Conservation (phyloP, 2,113 vertebrate genomes). For the Tupaia tana region DNA sequence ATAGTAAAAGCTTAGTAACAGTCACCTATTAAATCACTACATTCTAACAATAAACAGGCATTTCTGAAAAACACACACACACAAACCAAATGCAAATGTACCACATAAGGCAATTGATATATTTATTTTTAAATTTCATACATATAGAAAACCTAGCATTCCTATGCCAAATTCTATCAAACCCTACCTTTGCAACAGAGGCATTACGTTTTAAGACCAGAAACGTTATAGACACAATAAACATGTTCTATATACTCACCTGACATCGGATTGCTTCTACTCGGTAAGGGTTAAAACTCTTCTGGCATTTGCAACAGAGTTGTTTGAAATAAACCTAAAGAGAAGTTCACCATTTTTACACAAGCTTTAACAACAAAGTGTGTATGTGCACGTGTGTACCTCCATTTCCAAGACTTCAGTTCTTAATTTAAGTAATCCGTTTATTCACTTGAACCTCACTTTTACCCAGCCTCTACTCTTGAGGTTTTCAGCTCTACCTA, state of each 20-base stretch:
- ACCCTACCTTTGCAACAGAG: not conserved
- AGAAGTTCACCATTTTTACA: constrained; percentile 23
- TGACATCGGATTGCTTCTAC: constrained; percentile 97
- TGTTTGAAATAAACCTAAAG: constrained; percentile 98
- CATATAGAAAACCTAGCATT: not conserved
- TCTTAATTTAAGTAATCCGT: constrained; percentile 27
- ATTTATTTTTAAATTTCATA: not conserved
- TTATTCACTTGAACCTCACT: not conserved
- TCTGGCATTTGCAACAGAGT: constrained; percentile 95
- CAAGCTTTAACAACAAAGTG: not conserved
- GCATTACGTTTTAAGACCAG: not conserved
- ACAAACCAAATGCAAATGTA: not conserved
- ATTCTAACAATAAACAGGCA: not conserved
- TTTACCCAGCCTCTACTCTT: not conserved
- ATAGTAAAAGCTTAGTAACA: not conserved
- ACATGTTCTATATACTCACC: constrained; percentile 82
- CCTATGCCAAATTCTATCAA: not conserved
- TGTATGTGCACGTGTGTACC: no score
- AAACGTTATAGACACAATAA: not conserved
- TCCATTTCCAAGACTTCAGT: not conserved
- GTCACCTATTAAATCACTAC: not conserved
- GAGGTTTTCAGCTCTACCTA: not conserved
- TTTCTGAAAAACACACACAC: not conserved
- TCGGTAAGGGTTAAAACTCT: constrained; percentile 94
- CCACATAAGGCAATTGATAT: not conserved